Base-by-base conservation (phyloP, 2,797 vertebrate genomes). In the Enteromius afrohamiltoni region DNA sequence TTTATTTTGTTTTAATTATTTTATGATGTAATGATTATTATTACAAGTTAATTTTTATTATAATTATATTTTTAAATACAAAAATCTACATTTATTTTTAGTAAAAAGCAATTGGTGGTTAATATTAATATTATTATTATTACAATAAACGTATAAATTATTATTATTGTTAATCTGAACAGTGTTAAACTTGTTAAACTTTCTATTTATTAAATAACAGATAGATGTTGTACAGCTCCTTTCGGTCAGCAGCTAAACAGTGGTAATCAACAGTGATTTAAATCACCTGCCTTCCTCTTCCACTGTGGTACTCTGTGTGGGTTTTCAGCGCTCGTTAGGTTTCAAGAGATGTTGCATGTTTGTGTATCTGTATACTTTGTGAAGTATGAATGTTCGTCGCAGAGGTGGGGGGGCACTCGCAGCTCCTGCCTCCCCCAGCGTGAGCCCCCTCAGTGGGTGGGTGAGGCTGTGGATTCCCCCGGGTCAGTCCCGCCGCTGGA, bases 401-500 rank as follows among this genome's bases (percentile, higher is more conserved):
- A 51, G 60, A 69, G 60, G 21, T 49, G 47, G 73, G 73, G 78
- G 42, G 34, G 34, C 34, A 34, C 4, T 34, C 23, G 0, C 49
- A 19, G 76, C 67, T 84, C 42, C 40, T 49, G 70, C 71, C 83
- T 85, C 62, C 83, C 83, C 70, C 70, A 76, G 77, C 51, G 16
- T 67, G 83, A 85, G 83, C 70, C 70, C 77, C 47, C 60, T 85
- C 78, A 68, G 70, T 74, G 83, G 83, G 83, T 70, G 70, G 83
- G 77, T 83, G 80, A 58, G 79, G 76, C 76, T 68, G 65, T 74
- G 79, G 83, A 82, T 77, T 92, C 91, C 90, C 90, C 64, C 79
- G 88, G 90, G 91, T 78, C 85, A 16, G 93, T 94, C 95, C 95
- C 91, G 93, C 95, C 93, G 94, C 95, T 96, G 95, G 94, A 95